Base-by-base conservation (phyloP, 2,888 invertebrate species). In the Noctua fimbriata region DNA sequence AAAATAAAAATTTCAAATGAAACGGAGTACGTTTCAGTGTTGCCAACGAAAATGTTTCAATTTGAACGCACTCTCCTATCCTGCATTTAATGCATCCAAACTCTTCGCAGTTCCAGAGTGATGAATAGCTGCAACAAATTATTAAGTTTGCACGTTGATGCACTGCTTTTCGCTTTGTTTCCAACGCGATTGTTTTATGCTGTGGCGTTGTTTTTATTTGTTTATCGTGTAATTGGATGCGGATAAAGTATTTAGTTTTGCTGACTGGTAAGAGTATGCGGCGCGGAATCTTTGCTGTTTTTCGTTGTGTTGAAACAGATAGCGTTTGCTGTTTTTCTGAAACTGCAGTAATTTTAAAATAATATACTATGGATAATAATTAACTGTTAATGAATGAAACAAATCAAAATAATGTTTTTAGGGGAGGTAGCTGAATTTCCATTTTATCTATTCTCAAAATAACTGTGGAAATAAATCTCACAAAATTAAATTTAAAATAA, bases 1-100 rank as follows among this genome's bases (percentile, higher is more conserved):
- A 86, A 89, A 88, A 89, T 87, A 84, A 87, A 89, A 89, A 84
- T 79, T 87, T 87, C 86, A 89, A 89, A 88, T 89, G 81, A 79
- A 89, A 80, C 86, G 72, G 73, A 89, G 89, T 82, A 86, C 84
- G 55, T 87, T 88, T 83, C 82, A 76, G 78, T 89, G 88, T 89
- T 84, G 55, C 58, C 76, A 75, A 87, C 81, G 79, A 89, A 88
- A 88, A 87, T 88, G 86, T 88, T 89, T 89, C 88, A 87, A 89
- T 89, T 89, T 87, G 52, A 82, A 89, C 79, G 81, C 85, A 85
- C 83, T 83, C 85, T 63, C 76, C 72, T 84, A 78, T 84, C 85
- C 86, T 82, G 78, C 86, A 84, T 87, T 88, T 83, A 89, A 83
- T 88, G 87, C 83, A 84, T 78, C 81, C 82, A 79, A 89, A 86